phyloP scores from a whole-genome alignment of 2,888 invertebrate species.

The Apamea epomidion region DNA sequence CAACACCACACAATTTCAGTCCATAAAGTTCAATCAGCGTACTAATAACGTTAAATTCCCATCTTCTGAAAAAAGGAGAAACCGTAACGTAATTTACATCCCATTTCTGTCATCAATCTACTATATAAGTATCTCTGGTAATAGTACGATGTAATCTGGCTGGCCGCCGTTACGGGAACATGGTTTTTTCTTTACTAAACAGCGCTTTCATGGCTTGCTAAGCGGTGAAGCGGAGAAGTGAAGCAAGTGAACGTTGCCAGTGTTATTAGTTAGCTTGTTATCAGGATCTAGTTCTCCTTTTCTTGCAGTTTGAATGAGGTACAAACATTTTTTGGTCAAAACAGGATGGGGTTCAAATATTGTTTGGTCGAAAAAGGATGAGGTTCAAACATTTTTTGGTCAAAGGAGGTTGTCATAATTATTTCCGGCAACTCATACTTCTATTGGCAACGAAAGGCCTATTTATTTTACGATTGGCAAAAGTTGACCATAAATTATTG shows the following conservation, averaged over 20 bases:
- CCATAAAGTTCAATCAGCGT: slow-evolving; percentile 38
- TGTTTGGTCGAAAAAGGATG: too few relatives aligned
- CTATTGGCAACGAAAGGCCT: not conserved
- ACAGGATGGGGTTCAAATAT: too few relatives aligned
- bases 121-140: slow-evolving; percentile 57
- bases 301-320: not conserved
- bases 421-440: not conserved
- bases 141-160: slow-evolving; percentile 63
- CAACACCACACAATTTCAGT: slow-evolving; percentile 2
- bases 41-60: slow-evolving; percentile 57
- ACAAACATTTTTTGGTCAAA: too few relatives aligned
- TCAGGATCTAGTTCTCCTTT: not conserved
- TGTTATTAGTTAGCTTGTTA: not conserved
- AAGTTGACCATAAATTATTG: too few relatives aligned
- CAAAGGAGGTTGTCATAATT: not conserved
- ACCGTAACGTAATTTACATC: slow-evolving; percentile 63
- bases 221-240: slow-evolving; percentile 44
- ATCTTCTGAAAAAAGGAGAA: slow-evolving; percentile 53
- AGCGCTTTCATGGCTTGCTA: slow-evolving; percentile 59
- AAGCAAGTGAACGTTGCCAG: slow-evolving; percentile 2
- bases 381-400: too few relatives aligned
- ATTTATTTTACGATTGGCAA: not conserved
- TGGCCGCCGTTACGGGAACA: slow-evolving; percentile 49
- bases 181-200: slow-evolving; percentile 63
- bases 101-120: slow-evolving; percentile 56